Base-by-base conservation (phyloP, 2,113 vertebrate species). In the Anthoscopus minutus region DNA sequence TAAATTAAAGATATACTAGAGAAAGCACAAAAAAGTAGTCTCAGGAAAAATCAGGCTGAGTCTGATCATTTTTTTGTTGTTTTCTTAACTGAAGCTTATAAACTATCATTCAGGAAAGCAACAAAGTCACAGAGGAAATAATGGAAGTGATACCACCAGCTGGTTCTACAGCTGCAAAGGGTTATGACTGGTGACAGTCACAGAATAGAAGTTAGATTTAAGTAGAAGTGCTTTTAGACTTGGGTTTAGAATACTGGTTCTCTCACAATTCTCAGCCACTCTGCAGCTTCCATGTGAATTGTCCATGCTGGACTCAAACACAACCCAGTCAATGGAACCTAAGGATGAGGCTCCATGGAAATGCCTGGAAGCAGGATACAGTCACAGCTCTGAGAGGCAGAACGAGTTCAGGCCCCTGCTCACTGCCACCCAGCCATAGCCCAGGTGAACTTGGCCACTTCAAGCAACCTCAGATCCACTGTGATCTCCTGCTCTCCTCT, bases 321-420 rank as follows among this genome's bases (percentile, higher is more conserved):
- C 23, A 70, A 67, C 62, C 20, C 30, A 45, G 40, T 4, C 62
- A 15, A 5, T 16, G 58, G 8, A 38, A 19, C 27, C 9, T 40
- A 3, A 8, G 21, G 67, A 15, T 11, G 33, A 9, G 24, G 10
- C 14, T 66, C 60, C 51, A 17, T 1, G 2, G 42, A 73, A 65
- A 42, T 7, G 7, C 4, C 65, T 67, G 51, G 17, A 25, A 42
- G 28, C 33, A 72, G 58, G 1, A 35, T 0, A 8, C 15, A 45
- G 33, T 7, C 70, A 50, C 3, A 7, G 5, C 35, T 56, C 78
- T 10, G 30, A 44, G 28, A 31, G n/a, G 20, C 56, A 62, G 56
- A 35, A 71, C 0, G 0, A 25, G 57, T 38, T 76, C 76, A 57
- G 67, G 56, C 23, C 64, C 19, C 24, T 3, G 5, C 1, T 4